phyloP scores from a whole-genome alignment of 2,888 invertebrate genomes.

The Leptinotarsa peninsularis region DNA sequence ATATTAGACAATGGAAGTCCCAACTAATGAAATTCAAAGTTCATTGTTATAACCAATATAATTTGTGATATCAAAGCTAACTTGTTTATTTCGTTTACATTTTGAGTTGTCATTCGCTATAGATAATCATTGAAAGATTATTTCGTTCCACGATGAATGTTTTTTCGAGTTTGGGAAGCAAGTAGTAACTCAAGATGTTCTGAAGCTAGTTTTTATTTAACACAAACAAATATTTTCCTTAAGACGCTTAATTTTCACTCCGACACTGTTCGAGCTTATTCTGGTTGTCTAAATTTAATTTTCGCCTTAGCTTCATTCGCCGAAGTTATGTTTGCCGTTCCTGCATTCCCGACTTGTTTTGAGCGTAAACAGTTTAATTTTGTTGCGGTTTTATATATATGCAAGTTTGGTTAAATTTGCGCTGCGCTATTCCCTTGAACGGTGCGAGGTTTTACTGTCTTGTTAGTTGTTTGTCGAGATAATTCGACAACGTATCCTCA shows the following conservation, averaged over 20 bases:
- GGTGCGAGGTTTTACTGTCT: neutral
- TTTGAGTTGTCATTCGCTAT: too few relatives aligned
- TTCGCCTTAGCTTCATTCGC: conserved; percentile 28
- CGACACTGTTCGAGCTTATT: conserved; percentile 5
- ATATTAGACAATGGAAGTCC: too few relatives aligned
- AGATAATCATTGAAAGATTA: too few relatives aligned
- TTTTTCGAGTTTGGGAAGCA: too few relatives aligned
- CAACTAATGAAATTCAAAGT: too few relatives aligned
- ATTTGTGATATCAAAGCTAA: too few relatives aligned
- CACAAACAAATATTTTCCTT: neutral
- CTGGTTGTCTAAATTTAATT: conserved; percentile 42
- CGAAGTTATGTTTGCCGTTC: conserved; percentile 19
- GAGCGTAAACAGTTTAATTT: conserved; percentile 14
- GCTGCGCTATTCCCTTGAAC: conserved; percentile 5
- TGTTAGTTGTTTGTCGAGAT: conserved; percentile 1
- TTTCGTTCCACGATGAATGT: too few relatives aligned
- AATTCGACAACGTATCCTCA: neutral
- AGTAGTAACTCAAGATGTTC: too few relatives aligned
- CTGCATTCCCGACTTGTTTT: conserved; percentile 20
- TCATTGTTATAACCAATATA: too few relatives aligned
- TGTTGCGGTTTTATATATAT: conserved; percentile 19
- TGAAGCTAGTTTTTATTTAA: too few relatives aligned
- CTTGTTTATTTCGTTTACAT: too few relatives aligned
- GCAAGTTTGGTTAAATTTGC: conserved; percentile 6
- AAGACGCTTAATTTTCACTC: neutral